Conservation (phyloP, 2,113 vertebrate species). For the Mandrillus leucophaeus region DNA sequence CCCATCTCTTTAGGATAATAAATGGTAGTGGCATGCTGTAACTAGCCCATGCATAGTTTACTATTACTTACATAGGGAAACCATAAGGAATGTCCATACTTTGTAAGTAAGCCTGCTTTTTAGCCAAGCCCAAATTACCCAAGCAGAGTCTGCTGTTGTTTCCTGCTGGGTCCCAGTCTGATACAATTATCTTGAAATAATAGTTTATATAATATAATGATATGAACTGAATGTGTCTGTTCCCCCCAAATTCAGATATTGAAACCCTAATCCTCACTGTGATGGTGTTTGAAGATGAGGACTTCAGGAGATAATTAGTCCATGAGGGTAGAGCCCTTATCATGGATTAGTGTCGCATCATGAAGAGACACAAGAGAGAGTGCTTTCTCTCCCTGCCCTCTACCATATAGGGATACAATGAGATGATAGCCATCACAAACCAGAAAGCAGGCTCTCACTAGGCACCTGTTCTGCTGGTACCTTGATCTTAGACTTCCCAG, state of each 20-base stretch:
- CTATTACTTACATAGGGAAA: background rate
- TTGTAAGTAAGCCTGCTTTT: background rate
- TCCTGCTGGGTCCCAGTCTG: background rate
- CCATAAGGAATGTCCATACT: background rate
- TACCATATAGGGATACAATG: background rate
- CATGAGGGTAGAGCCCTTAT: background rate
- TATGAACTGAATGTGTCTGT: background rate
- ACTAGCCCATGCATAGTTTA: background rate
- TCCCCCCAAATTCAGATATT: background rate
- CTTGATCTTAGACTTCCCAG: background rate
- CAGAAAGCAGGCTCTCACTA: background rate
- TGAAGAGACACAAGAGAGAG: background rate
- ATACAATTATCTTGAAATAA: slow-evolving; percentile 15
- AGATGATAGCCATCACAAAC: background rate
- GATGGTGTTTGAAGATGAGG: background rate
- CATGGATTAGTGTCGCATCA: background rate
- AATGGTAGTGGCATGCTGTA: background rate
- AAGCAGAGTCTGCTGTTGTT: background rate
- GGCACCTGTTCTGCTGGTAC: background rate
- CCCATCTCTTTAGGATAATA: background rate
- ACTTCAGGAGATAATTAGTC: background rate
- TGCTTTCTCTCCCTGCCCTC: background rate
- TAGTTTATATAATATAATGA: background rate
- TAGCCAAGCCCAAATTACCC: background rate
- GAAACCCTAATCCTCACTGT: background rate